Evolutionary conservation across 1,140 invertebrate genomes (phyloP), one percentile per base, ranked within the genome.

Genomic region (Bombyx mori): DNA sequence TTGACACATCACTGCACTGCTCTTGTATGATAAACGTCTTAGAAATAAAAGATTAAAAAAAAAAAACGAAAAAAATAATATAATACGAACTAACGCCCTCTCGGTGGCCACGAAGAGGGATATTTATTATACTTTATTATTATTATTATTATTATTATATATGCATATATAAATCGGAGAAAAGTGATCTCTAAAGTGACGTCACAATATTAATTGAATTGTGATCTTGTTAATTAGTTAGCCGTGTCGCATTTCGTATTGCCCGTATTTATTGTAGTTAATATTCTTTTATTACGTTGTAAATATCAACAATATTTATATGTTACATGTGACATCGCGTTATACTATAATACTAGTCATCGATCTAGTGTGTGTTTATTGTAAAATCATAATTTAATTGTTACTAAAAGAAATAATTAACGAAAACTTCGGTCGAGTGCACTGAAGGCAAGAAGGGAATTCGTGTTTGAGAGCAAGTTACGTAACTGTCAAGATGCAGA

Each of bases 351-450:
- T 78, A 84, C 83, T 86, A 86, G 83, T 86, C 83, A 86, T 76
- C 79, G 71, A 79, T 86, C 83, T 84, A 86, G 83, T 86, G 80
- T 83, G 26, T 50, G 82, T 83, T 81, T 77, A 81, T 84, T 77
- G 76, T 68, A 71, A 67, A 57, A 56, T 56, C 60, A 55, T 54
- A 35, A 35, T 42, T 9, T n/a, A 53, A 42, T 42, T 53, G 26
- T 54, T 54, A 43, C 42, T 9, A 56, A 56, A 68, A 57, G 60
- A 63, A 59, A 58, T 52, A 57, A 55, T 60, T 58, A 63, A 69
- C 22, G 7, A 18, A 51, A 51, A 51, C 7, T 35, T 51, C 52
- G 56, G 53, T 35, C 46, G 48, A 67, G 60, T 60, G 61, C 57
- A 52, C 46, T 63, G 60, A 75, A 75, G 66, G 69, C 49, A 61